phyloP scores from a whole-genome alignment of 2,113 vertebrate genomes.

The Xyrauchen texanus region DNA sequence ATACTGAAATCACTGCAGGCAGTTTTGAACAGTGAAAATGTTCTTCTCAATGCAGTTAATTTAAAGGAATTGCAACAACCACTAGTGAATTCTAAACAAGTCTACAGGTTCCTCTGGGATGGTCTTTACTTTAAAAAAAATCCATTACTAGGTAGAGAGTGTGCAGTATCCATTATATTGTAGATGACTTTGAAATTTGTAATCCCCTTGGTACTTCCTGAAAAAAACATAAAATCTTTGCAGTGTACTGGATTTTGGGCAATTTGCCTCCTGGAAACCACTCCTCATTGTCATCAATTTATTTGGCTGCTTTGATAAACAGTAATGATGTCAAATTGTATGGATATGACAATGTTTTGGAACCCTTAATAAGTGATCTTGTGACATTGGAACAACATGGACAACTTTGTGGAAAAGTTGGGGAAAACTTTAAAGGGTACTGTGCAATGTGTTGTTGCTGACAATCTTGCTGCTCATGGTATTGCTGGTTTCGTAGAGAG shows the following conservation, averaged over 20 bases:
- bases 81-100: neutral
- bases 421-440: too few species aligned
- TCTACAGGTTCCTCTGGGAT: slow-evolving; percentile 38
- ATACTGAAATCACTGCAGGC: slow-evolving; percentile 50
- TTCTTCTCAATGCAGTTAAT: slow-evolving; percentile 39
- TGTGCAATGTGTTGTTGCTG: too few species aligned
- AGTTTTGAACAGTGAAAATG: slow-evolving; percentile 43
- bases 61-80: slow-evolving; percentile 13
- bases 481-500: too few species aligned
- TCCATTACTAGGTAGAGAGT: slow-evolving; percentile 33
- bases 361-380: too few species aligned
- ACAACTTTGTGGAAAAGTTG: too few species aligned
- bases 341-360: too few species aligned
- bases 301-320: neutral
- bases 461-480: too few species aligned
- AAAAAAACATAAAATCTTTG: slow-evolving; percentile 16
- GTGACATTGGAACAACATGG: too few species aligned
- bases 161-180: slow-evolving; percentile 46
- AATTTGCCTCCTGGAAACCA: neutral
- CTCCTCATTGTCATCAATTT: neutral
- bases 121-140: slow-evolving; percentile 42
- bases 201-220: slow-evolving; percentile 45
- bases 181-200: slow-evolving; percentile 30
- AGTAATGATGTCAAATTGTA: neutral
- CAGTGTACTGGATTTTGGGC: neutral